These are phyloP conservation scores for Galeopsomyia nigrocyanea DNA, from an alignment of 2,888 invertebrate genomes.

Conservation along the genomic window DNA sequence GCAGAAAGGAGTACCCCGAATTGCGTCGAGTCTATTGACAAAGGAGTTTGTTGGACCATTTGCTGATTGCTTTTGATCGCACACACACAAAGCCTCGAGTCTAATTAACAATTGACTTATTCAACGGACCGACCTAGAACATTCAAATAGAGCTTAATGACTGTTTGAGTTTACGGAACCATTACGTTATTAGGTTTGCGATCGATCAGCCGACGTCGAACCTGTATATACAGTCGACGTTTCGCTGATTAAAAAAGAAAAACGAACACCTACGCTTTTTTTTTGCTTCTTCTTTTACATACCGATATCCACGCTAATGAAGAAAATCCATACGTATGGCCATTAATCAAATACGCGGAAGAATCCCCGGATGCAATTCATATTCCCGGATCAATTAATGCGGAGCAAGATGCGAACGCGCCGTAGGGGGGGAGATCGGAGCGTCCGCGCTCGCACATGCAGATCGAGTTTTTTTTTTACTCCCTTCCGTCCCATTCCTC, in stretches of 20 bases:
- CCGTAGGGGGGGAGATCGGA: neutral
- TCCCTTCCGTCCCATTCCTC: no score
- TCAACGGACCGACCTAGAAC: slow-evolving; percentile 9
- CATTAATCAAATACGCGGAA: slow-evolving; percentile 8
- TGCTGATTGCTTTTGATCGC: slow-evolving; percentile 25
- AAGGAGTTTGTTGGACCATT: slow-evolving; percentile 17
- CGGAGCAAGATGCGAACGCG: neutral
- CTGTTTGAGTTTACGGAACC: slow-evolving; percentile 30
- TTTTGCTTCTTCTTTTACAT: no score
- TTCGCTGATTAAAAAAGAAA: no score
- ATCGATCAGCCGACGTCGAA: no score
- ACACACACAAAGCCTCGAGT: slow-evolving; percentile 5
- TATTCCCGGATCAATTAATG: no score
- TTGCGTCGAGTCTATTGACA: neutral
- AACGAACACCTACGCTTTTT: no score
- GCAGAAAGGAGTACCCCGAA: no score
- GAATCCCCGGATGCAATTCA: no score
- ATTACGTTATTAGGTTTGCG: slow-evolving; percentile 15
- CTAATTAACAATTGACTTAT: slow-evolving; percentile 34
- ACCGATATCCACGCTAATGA: no score
- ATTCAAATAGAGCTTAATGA: slow-evolving; percentile 27
- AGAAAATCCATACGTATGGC: slow-evolving; percentile 6
- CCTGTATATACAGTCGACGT: no score
- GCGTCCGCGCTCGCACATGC: neutral
- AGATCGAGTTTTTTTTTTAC: no score